Conservation (phyloP, 2,113 vertebrate species). For the Sylvietta virens region DNA sequence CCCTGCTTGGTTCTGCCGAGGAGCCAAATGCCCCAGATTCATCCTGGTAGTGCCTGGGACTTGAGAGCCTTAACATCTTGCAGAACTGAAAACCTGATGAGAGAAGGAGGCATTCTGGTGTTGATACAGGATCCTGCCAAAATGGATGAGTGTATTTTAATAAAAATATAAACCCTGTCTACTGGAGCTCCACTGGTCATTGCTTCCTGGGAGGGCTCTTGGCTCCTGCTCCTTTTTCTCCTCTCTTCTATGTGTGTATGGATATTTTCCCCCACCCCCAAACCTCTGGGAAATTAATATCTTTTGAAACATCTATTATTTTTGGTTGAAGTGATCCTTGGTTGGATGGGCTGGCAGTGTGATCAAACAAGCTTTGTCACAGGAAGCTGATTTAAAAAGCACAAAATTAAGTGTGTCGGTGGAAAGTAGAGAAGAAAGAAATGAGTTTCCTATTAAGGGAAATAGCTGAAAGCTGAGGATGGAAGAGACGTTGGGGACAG, state of each 20-base stretch:
- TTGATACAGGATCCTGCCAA: background rate
- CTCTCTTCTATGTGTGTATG: background rate
- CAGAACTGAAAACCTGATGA: background rate
- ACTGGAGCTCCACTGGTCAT: background rate
- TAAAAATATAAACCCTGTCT: background rate
- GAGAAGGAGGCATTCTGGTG: background rate
- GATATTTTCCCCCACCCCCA: background rate
- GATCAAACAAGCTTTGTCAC: background rate
- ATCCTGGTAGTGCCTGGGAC: background rate
- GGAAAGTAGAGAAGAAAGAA: background rate
- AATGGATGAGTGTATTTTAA: background rate
- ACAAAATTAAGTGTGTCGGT: background rate
- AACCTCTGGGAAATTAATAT: background rate
- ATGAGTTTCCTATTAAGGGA: background rate
- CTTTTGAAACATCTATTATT: background rate
- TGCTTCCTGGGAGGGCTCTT: background rate
- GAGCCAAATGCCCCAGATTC: background rate
- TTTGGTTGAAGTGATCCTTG: background rate
- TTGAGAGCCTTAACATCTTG: background rate
- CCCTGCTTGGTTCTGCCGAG: background rate
- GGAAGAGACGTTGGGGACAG: background rate
- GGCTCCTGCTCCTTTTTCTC: background rate
- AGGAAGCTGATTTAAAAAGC: background rate
- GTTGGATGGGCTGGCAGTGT: background rate
- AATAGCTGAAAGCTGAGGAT: background rate